phyloP scores from a whole-genome alignment of 2,113 vertebrate genomes.

The Brachionichthys hirsutus region DNA sequence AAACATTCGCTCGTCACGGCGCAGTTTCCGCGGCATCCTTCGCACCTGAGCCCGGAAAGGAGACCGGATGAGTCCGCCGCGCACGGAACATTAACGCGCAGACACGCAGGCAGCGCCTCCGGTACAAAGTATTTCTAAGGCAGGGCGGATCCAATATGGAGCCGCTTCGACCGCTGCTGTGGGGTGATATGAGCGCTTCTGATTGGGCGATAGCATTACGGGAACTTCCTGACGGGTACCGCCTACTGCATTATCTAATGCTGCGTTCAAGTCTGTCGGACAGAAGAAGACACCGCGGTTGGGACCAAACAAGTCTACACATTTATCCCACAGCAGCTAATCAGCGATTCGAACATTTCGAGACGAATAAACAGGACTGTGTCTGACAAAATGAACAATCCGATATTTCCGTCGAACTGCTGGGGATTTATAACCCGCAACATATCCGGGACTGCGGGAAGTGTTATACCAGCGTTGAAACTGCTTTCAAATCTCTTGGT shows the following conservation, averaged over 20 bases:
- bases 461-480: too few relatives aligned
- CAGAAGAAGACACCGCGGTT: rapidly evolving
- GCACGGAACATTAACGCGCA: too few relatives aligned
- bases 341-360: not conserved
- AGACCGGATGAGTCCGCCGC: not conserved
- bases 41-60: slow-evolving; percentile 32
- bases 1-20: slow-evolving; percentile 17
- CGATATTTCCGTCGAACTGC: not conserved
- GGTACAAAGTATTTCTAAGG: slow-evolving; percentile 17
- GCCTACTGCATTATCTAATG: slow-evolving; percentile 42
- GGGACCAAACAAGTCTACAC: too few relatives aligned
- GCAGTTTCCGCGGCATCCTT: slow-evolving; percentile 27
- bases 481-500: too few relatives aligned
- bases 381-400: not conserved
- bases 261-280: slow-evolving; percentile 24
- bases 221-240: slow-evolving; percentile 43
- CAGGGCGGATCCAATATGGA: slow-evolving; percentile 64
- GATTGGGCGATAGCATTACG: slow-evolving; percentile 54
- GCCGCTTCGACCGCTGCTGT: slow-evolving; percentile 39
- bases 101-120: slow-evolving; percentile 17
- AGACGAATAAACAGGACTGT: too few relatives aligned
- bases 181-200: slow-evolving; percentile 32
- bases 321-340: not conserved
- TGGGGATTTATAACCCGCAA: too few relatives aligned
- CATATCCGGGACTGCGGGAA: too few relatives aligned